These are phyloP conservation scores for Ceraclea dissimilis DNA, from an alignment of 2,888 invertebrate species.

Conservation along the genomic window DNA sequence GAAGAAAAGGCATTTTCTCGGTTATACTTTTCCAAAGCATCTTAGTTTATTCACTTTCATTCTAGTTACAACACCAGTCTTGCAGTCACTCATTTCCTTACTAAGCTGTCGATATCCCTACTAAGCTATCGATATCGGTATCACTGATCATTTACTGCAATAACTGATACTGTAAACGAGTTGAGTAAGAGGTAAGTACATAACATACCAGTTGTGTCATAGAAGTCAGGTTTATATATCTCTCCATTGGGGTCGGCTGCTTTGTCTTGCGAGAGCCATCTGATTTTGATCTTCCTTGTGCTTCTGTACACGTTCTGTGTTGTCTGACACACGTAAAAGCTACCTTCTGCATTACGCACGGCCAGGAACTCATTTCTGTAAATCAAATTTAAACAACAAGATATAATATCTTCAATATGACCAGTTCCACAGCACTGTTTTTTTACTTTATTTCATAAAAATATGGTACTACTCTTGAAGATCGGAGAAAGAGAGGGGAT, in stretches of 20 bases:
- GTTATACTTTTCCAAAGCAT: no score
- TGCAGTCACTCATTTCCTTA: no score
- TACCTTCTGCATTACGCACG: constrained; percentile 82
- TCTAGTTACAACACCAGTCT: no score
- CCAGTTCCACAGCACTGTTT: neutral
- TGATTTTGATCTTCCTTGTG: constrained; percentile 77
- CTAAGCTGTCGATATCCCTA: no score
- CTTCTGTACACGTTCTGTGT: constrained; percentile 85
- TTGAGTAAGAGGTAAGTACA: no score
- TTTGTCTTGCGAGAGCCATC: constrained; percentile 80
- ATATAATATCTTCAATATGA: no score
- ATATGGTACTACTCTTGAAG: neutral
- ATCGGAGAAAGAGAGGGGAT: no score
- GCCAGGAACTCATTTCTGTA: constrained; percentile 78
- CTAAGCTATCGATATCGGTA: no score
- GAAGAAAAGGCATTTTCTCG: no score
- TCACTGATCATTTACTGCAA: no score
- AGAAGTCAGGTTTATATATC: constrained; percentile 83
- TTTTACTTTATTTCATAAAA: neutral
- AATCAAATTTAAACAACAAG: constrained; percentile 17
- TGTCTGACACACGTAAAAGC: constrained; percentile 82
- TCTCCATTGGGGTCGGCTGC: constrained; percentile 53
- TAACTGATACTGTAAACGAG: no score
- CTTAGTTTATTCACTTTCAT: no score
- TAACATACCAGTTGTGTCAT: constrained; percentile 68